A percentile compares a stretch with the other conserved stretches of the same genome.
Evolutionary conservation across 2,113 vertebrate species (phyloP).

Genomic region (Chinchilla lanigera): DNA sequence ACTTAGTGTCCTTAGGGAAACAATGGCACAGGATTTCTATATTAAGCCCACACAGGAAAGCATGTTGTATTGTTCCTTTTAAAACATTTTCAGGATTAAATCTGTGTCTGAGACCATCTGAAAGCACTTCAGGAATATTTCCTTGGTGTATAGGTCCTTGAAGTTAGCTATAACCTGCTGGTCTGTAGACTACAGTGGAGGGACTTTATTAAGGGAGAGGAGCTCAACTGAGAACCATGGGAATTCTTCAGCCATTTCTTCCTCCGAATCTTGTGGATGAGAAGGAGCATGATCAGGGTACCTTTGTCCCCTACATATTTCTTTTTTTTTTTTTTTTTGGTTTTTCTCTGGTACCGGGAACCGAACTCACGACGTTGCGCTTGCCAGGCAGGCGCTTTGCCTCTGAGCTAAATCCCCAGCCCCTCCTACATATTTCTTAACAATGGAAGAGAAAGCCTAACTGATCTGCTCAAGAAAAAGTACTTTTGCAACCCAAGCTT

Average conservation of each 20-base stretch:
- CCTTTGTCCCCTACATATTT: too few species aligned
- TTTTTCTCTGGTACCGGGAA: too few species aligned
- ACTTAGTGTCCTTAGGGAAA: background rate
- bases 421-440: background rate
- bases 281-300: too few species aligned
- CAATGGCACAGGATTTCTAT: too few species aligned
- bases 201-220: background rate
- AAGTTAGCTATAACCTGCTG: background rate
- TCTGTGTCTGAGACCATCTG: background rate
- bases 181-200: background rate
- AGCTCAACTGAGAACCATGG: background rate
- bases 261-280: too few species aligned
- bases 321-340: too few species aligned
- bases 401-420: too few species aligned
- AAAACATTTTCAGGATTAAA: background rate
- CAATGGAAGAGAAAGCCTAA: background rate
- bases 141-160: background rate
- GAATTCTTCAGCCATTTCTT: background rate
- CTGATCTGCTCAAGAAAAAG: background rate
- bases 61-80: background rate
- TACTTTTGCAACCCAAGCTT: background rate
- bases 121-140: background rate
- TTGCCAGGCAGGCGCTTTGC: too few species aligned
- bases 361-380: too few species aligned
- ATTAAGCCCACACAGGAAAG: background rate